Base-by-base conservation (phyloP, 35 echinoderm and acorn worm species). In the Lytechinus variegatus region DNA sequence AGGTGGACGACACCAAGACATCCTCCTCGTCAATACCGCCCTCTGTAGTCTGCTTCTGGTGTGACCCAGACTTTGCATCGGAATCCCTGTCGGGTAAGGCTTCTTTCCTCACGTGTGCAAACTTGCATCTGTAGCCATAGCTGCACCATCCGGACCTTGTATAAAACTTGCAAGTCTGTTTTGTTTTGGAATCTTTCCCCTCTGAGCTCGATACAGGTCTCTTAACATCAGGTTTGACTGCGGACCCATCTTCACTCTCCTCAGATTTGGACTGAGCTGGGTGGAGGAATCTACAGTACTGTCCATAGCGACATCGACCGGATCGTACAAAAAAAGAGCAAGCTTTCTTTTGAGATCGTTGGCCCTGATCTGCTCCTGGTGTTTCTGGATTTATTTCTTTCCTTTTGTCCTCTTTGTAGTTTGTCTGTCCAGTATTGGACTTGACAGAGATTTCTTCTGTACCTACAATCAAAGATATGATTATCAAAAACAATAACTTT, bases 101-200 rank as follows among this genome's bases (percentile, higher is more conserved):
- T 90, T 88, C 79, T 94, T 89, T 52, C 54, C 33, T 79, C 95
- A 96, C 97, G 61, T 99, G 98, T 21, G 92, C 55, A 95, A 98
- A 99, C 92, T 54, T 98, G 95, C 98, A 99, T 57, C 94, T 94
- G 16, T 87, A 95, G 55, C 97, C 97, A 96, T 96, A 97, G 52
- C 95, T 61, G 87, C 98, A 99, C 27, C 94, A 94, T 24, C 98
- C 98, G 58, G 94, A 86, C 91, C 55, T 95, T 60, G 54, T 60
- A 95, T 96, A 99, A 56, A 96, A 95, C 7, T 57, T 54, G 92
- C 92, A 93, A 93, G 27, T 33, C 52, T 44, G 88, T 79, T 79
- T 79, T 24, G 66, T 4, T n/a, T 79, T 16, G 66, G 66, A 79
- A 24, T 16, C 21, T 24, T n/a, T 19, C 4, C n/a, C 19, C 21